Base-by-base conservation (phyloP, 2,888 invertebrate species). In the Drosophila pseudotalamancana region DNA sequence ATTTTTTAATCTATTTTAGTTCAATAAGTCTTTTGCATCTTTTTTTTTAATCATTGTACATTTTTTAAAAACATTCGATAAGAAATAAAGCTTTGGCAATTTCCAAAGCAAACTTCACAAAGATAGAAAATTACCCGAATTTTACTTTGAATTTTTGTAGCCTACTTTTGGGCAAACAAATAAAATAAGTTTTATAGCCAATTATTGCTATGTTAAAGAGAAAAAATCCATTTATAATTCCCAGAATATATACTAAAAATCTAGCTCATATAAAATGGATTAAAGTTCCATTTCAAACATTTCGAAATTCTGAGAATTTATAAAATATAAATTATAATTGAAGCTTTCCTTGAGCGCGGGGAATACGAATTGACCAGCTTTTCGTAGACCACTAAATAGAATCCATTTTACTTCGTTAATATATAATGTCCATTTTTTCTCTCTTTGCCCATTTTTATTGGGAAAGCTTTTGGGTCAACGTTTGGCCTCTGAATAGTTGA, bases 401-500 rank as follows among this genome's bases (percentile, higher is more conserved):
- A 6, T 8, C 29, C 16, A 19, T n/a, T 18, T 1, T 18, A 9
- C 18, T 9, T 29, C 29, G 43, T 43, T 18, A 43, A 43, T 43
- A 43, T 12, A 18, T 43, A 43, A 43, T 43, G 43, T n/a, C 18
- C 11, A 14, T n/a, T 14, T 23, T 21, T 40, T 14, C 19, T 1
- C n/a, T n/a, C n/a, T n/a, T n/a, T 14, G 8, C 12, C 12, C 6
- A 9, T 5, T 14, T 46, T 32, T 14, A 12, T 14, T 46, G 32
- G 12, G 9, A n/a, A 6, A 11, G 14, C 21, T 60, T 67, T 14
- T 40, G 72, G 67, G 71, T 65, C 63, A 63, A 39, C 56, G 55
- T 63, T 69, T 49, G 64, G 35, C 72, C 60, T 63, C 54, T 65
- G 67, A 66, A 72, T 78, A 72, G 66, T 61, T 83, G 81, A 82